These are phyloP conservation scores for Drosophila chauvacae DNA, from an alignment of 1,140 invertebrate genomes.

Conservation along the genomic window DNA sequence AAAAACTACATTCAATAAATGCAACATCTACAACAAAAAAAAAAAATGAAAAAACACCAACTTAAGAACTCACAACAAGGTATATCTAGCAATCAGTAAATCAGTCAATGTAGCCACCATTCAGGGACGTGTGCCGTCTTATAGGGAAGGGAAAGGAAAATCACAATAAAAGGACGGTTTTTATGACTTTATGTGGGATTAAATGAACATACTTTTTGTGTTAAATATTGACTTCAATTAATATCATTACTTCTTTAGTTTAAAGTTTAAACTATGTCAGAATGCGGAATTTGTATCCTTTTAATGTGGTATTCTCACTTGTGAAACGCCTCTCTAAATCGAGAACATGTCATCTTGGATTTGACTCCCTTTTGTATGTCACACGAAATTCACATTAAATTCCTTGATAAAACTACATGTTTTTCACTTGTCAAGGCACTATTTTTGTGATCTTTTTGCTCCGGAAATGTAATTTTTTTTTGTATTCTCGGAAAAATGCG, in stretches of 20 bases:
- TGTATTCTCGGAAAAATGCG: constrained; percentile 17
- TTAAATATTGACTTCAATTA: not conserved
- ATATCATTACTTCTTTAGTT: not conserved
- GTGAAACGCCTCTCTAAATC: not conserved
- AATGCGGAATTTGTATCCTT: too few species aligned
- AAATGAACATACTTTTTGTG: not conserved
- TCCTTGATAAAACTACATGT: not conserved
- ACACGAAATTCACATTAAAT: not conserved
- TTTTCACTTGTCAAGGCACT: constrained; percentile 3
- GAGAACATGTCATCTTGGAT: not conserved
- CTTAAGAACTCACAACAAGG: constrained; percentile 10
- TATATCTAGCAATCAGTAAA: not conserved
- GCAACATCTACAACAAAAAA: constrained; percentile 58
- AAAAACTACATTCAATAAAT: constrained; percentile 81
- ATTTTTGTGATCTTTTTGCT: not conserved
- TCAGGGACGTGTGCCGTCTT: constrained; percentile 14
- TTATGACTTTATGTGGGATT: not conserved
- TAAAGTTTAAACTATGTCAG: not conserved
- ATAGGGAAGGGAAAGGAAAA: constrained; percentile 9
- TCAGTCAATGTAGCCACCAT: constrained; percentile 21
- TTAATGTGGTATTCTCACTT: constrained; percentile 1
- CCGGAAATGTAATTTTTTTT: constrained; percentile 4
- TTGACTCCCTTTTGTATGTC: not conserved
- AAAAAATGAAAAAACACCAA: constrained; percentile 45
- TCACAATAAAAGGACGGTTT: not conserved